Evolutionary conservation across 2,888 invertebrate genomes (phyloP), one percentile per base, ranked within the genome.

Genomic region (Ennomos quercinarius): DNA sequence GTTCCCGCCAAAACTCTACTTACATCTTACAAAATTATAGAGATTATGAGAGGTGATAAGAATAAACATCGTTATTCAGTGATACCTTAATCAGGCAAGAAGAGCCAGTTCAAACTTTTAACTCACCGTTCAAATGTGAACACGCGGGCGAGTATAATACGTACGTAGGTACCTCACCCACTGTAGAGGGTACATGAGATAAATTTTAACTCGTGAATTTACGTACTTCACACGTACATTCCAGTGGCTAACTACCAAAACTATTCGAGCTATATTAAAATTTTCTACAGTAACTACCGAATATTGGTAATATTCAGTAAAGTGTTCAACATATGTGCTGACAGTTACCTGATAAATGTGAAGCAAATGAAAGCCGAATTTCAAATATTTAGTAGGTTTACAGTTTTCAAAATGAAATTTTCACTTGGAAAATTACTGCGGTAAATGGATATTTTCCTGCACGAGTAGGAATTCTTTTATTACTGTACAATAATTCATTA

Each of bases 321-420:
- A 41, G 41, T 59, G 42, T 68, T 64, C 61, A 68, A 59, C 50
- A 51, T 27, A 2, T 27, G 27, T 42, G 27, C 27, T 35, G 27
- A 10, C 39, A 43, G 43, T 12, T 27, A 42, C 36, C 38, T 47
- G 35, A 57, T 41, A 12, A 41, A 51, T 52, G 37, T 1, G 3
- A 9, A 9, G 41, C 41, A 13, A 47, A 46, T 57, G 27, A 27
- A 27, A 27, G 6, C 27, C 27, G 27, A 27, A 27, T 27, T 27
- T 27, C 6, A 27, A 27, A 27, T 27, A 27, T 27, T 27, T 27
- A 4, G 27, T 27, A 6, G 27, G 27, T 6, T 27, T 27, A 27
- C 4, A 27, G 27, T 27, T 27, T 6, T 27, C 27, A 4, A 1
- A 27, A 27, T 27, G 6, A 6, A 27, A 27, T 6, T 17, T 3